A percentile compares a stretch with the other conserved stretches of the same genome.
Conservation (phyloP, 2,113 vertebrate species). For the Elaphurus davidianus region DNA sequence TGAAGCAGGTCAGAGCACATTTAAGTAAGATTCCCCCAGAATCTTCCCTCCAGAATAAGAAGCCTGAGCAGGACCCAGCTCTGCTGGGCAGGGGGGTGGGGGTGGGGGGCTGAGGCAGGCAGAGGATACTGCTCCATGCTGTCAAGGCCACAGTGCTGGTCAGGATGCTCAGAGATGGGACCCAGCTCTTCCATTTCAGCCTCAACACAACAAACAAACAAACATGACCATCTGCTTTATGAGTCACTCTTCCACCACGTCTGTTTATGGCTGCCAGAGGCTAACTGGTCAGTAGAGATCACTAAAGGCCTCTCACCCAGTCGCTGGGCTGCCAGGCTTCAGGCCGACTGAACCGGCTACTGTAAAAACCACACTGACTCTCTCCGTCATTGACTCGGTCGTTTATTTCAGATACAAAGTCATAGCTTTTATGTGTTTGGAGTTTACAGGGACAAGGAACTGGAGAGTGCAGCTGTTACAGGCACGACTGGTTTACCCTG, state of each 20-base stretch:
- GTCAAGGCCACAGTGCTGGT: neutral
- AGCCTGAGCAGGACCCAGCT: too few species aligned
- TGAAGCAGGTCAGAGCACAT: neutral
- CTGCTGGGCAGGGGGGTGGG: neutral
- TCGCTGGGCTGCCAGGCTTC: neutral
- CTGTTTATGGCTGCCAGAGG: neutral
- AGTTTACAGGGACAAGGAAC: neutral
- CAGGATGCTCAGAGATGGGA: neutral
- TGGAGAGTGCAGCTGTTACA: neutral
- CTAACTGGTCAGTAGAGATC: neutral
- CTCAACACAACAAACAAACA: neutral
- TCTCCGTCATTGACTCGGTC: neutral
- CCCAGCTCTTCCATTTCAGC: neutral
- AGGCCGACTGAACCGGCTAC: neutral
- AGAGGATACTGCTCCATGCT: neutral
- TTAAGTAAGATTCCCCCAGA: constrained; percentile 10
- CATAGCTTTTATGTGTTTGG: neutral
- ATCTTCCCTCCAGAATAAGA: neutral
- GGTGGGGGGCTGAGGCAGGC: neutral
- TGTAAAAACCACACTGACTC: neutral
- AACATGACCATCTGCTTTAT: neutral
- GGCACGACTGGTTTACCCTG: neutral
- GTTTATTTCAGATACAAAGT: constrained; percentile 1
- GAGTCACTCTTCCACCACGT: neutral
- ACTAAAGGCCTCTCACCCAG: neutral